Evolutionary conservation across 2,797 vertebrate species (phyloP).

Genomic region (Alosa sapidissima): DNA sequence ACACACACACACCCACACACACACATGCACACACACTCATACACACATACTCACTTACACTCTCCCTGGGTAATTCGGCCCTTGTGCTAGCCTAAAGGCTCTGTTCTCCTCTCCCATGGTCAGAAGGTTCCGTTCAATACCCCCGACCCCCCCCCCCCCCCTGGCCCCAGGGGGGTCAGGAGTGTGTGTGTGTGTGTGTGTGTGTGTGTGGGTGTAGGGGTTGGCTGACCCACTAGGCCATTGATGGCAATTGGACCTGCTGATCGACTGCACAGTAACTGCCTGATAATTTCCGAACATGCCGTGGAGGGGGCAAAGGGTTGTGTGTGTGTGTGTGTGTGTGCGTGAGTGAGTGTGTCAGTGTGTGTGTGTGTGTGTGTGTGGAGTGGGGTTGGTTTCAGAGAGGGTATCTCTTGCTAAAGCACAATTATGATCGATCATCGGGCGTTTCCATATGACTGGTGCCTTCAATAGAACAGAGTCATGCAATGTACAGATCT

Average conservation of each 20-base stretch:
- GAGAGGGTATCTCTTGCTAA: constrained; percentile 26
- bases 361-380: constrained; percentile 49
- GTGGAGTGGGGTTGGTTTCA: constrained; percentile 35
- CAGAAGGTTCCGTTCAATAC: constrained; percentile 3
- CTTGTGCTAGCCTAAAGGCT: background rate
- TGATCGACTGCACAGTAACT: constrained; percentile 62
- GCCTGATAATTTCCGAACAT: constrained; percentile 72
- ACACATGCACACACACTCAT: no score
- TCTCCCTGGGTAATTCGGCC: background rate
- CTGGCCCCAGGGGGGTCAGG: no score
- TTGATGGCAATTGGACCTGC: constrained; percentile 66
- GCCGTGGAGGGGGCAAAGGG: constrained; percentile 37
- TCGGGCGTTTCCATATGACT: background rate
- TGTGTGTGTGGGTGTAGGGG: constrained; percentile 29
- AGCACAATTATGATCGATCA: constrained; percentile 16
- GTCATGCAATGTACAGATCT: background rate
- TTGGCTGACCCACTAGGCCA: constrained; percentile 61
- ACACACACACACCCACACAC: no score
- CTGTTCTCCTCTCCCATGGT: constrained; percentile 17
- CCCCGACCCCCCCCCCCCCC: no score
- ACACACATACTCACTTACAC: background rate
- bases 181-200: no score
- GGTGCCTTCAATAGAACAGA: background rate
- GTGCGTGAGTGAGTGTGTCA: background rate
- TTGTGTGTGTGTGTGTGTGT: background rate